Conservation (phyloP, 1,140 invertebrate genomes). For the Panulirus ornatus region DNA sequence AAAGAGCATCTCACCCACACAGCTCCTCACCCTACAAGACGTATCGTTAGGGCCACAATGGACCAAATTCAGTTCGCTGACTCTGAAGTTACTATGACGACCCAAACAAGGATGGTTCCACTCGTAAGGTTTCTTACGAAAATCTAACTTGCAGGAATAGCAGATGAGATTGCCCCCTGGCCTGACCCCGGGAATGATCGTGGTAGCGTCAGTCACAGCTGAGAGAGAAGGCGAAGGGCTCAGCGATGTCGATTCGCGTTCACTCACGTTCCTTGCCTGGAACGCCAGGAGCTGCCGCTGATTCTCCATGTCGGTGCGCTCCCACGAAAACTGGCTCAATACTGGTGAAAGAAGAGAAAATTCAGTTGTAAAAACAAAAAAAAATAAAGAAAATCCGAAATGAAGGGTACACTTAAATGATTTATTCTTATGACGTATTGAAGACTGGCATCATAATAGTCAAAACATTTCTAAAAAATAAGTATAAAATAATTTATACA, state of each 20-base stretch:
- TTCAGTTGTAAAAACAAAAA: not conserved
- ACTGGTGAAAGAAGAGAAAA: not conserved
- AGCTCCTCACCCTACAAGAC: constrained; percentile 55
- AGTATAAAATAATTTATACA: not conserved
- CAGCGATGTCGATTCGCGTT: not conserved
- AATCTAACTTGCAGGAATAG: constrained; percentile 69
- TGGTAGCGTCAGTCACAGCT: no score
- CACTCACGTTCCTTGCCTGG: not conserved
- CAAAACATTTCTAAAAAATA: not conserved
- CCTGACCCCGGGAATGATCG: not conserved
- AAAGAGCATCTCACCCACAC: no score
- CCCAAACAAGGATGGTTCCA: constrained; percentile 62
- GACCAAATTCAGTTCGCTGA: constrained; percentile 46
- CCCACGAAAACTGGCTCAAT: not conserved
- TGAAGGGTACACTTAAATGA: not conserved
- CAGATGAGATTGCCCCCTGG: constrained; percentile 54
- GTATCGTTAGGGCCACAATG: constrained; percentile 52
- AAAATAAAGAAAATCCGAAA: not conserved
- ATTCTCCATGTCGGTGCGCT: not conserved
- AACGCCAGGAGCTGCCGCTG: not conserved
- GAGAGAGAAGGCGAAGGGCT: not conserved
- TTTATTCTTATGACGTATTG: not conserved
- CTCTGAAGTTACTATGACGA: constrained; percentile 21
- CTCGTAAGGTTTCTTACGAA: constrained; percentile 53
- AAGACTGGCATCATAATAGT: not conserved